Evolutionary conservation across 2,113 vertebrate genomes (phyloP).

Genomic region (Manacus vitellinus): DNA sequence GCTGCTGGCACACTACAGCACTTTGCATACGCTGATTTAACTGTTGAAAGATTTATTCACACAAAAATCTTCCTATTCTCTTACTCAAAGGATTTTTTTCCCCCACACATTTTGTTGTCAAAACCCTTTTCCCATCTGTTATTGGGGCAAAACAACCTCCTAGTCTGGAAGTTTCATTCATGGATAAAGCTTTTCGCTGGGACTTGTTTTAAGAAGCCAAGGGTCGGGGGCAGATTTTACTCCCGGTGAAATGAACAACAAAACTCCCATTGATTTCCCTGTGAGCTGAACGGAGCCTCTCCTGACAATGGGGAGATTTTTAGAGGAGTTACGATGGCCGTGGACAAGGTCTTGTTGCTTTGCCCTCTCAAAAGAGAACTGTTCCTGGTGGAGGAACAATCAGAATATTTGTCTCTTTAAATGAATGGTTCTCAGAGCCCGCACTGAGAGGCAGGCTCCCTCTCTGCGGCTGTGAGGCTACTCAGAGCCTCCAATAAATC

Average conservation of each 20-base stretch:
- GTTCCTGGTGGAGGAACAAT: background rate
- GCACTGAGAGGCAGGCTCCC: conserved; percentile 26
- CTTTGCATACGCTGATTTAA: background rate
- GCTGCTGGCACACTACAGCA: background rate
- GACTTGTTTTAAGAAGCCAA: background rate
- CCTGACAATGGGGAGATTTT: background rate
- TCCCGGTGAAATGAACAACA: background rate
- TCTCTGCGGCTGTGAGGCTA: conserved; percentile 44
- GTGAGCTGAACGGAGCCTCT: background rate
- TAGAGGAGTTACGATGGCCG: background rate
- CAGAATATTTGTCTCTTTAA: conserved; percentile 66
- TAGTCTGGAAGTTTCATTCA: background rate
- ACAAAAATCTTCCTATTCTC: background rate
- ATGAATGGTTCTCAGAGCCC: conserved; percentile 35
- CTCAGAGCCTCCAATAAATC: conserved; percentile 55
- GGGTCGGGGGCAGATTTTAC: background rate
- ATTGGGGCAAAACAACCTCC: background rate
- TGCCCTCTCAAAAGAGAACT: background rate
- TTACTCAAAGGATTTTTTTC: background rate
- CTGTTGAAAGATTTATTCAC: background rate
- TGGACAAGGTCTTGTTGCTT: background rate
- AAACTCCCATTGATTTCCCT: background rate
- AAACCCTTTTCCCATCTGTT: background rate
- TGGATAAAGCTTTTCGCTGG: background rate
- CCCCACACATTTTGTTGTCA: background rate